Base-by-base conservation (phyloP, 64 coral and sea anemone species). In the Trachythela sp. region DNA sequence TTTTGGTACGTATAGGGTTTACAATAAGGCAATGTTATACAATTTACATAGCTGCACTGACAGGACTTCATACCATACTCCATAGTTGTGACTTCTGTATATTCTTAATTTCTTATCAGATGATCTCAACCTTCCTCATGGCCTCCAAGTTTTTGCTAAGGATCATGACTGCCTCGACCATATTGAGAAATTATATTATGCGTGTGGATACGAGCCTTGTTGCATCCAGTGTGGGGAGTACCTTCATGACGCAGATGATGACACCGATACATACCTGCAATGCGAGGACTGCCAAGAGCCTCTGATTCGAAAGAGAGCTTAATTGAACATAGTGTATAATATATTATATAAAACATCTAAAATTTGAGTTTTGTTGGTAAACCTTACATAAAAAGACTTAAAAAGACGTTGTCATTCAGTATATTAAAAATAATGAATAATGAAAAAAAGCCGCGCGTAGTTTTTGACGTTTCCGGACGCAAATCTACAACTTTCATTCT, bases 161-260 rank as follows among this genome's bases (percentile, higher is more conserved):
- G 64, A 70, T 70, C 64, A 70, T 22, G 64, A 70, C 64, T 70
- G 64, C 64, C 64, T 11, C 24, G 64, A 70, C 64, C 64, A 70
- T 32, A 70, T 70, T n/a, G 64, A 70, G 30, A 70, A 70, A 22
- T 70, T 70, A 32, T 70, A 70, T 32, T 70, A 70, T 70, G 64
- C 64, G 30, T 70, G 64, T 70, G 64, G 24, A 70, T 70, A 70
- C 30, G 64, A 70, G 24, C 64, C 64, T 32, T 70, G 64, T n/a
- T 70, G 64, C 24, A 70, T 70, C 24, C 64, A 70, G 30, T 70
- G 64, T 32, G 64, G 64, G 24, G 64, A 70, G 24, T 70, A 70
- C 24, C 64, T 70, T 70, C 64, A 70, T n/a, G 64, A n/a, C 24
- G 8, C 24, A 9, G 64, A 70, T 9, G 64, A 70, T 9, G 64